Base-by-base conservation (phyloP, 2,797 vertebrate species). In the Sebastes paucispinis region DNA sequence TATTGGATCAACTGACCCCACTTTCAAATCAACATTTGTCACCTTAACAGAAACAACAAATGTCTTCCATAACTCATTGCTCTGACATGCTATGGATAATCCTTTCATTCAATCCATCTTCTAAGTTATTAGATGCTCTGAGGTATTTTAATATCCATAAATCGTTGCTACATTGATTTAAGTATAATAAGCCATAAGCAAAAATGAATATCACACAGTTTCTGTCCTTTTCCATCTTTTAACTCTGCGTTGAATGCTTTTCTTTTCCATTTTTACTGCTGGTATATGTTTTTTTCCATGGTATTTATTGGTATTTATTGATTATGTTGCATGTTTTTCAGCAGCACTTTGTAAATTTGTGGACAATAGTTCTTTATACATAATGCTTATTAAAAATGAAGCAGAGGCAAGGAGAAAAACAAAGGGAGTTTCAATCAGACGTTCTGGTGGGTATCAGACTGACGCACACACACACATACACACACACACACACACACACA, bases 371-470 rank as follows among this genome's bases (percentile, higher is more conserved):
- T 18, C n/a, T n/a, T 31, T 64, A 52, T n/a, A 55, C 57, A 67
- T 22, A 34, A 70, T 85, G 31, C 59, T 75, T 75, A 81, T 83
- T 80, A 55, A 32, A 78, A 82, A 77, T 47, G 24, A 65, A 59
- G 62, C 69, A 32, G 47, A 39, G 62, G 63, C 31, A 52, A 39
- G 73, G 64, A 66, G 57, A 34, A 79, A 79, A 78, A 84, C 81
- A 83, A 79, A 74, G 6, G 22, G 22, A 74, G 12, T 68, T 67
- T 82, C 80, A 62, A 27, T 74, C 82, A 80, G 58, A 14, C 58
- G 27, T 52, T 68, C 31, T 75, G 29, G 29, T 58, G 52, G 31
- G 69, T 71, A 66, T 65, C 59, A 59, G 25, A 32, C 47, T 31
- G 43, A 75, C 22, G 20, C 0, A 9, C 34, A 67, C 31, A 67